Evolutionary conservation across 2,797 vertebrate species (phyloP).

Genomic region (Diglossa cyanea): DNA sequence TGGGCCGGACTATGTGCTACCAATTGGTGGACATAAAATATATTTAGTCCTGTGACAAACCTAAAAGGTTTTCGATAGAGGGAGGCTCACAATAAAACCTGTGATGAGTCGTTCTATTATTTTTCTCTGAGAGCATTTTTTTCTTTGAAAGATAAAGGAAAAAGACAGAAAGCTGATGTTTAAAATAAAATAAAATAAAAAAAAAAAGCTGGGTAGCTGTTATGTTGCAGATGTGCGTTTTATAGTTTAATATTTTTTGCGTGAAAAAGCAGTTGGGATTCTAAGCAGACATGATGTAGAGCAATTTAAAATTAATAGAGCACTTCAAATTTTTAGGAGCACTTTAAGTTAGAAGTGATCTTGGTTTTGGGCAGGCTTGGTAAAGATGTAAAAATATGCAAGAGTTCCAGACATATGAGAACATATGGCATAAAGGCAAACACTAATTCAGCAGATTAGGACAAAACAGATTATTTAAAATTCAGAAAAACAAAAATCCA

Average conservation of each 20-base stretch:
- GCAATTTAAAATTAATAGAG: conserved; percentile 67
- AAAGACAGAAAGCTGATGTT: not conserved
- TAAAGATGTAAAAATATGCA: conserved; percentile 23
- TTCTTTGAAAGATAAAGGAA: not conserved
- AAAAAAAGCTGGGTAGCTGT: not conserved
- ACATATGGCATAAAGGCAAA: not conserved
- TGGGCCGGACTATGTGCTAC: conserved; percentile 43
- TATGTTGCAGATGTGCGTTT: conserved; percentile 13
- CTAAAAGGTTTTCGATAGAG: conserved; percentile 42
- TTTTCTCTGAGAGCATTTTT: not conserved
- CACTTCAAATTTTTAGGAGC: conserved; percentile 58
- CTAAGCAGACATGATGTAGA: conserved; percentile 42
- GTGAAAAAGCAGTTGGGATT: conserved; percentile 28
- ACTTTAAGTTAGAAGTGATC: conserved; percentile 44
- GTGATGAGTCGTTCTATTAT: not conserved
- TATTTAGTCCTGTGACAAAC: conserved; percentile 48
- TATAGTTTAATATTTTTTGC: conserved; percentile 53
- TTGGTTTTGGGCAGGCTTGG: not conserved
- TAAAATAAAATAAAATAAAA: not conserved
- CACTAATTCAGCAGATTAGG: not conserved
- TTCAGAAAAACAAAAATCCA: not conserved
- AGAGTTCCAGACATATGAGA: not conserved
- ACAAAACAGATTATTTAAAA: not conserved
- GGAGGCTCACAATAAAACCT: not conserved
- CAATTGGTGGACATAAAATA: conserved; percentile 57